phyloP scores from a whole-genome alignment of 1,140 invertebrate genomes.

The Ostrea edulis region DNA sequence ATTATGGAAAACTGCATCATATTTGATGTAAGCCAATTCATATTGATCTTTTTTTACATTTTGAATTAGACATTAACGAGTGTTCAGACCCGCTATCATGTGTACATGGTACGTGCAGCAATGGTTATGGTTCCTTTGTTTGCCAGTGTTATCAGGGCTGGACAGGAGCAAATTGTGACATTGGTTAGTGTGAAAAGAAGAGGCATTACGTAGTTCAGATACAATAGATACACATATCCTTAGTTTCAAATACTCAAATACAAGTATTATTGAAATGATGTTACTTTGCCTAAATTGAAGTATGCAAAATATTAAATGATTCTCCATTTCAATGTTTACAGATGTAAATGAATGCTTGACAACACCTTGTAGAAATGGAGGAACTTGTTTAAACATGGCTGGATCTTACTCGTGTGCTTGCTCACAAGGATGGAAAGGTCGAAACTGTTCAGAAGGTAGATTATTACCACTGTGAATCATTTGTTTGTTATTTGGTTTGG shows the following conservation, averaged over 20 bases:
- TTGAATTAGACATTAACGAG: conserved; percentile 25
- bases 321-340: not conserved
- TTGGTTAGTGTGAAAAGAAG: conserved; percentile 26
- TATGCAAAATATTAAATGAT: no score
- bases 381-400: conserved; percentile 61
- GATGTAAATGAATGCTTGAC: conserved; percentile 81
- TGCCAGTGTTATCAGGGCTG: conserved; percentile 35
- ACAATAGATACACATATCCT: not conserved
- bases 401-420: conserved; percentile 77
- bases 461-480: not conserved
- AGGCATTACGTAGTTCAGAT: not conserved
- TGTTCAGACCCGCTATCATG: not conserved
- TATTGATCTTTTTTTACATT: no score
- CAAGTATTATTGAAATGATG: no score
- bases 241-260: no score
- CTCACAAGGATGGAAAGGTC: conserved; percentile 83
- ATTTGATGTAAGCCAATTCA: no score
- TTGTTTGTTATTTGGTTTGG: no score
- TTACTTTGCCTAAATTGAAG: no score
- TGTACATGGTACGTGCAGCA: not conserved
- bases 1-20: no score
- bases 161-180: not conserved
- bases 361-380: conserved; percentile 73
- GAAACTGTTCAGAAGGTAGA: conserved; percentile 51
- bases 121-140: conserved; percentile 30